Evolutionary conservation across 2,113 vertebrate species (phyloP), one percentile per base, ranked within the genome.

Genomic region (Falcunculus frontatus): DNA sequence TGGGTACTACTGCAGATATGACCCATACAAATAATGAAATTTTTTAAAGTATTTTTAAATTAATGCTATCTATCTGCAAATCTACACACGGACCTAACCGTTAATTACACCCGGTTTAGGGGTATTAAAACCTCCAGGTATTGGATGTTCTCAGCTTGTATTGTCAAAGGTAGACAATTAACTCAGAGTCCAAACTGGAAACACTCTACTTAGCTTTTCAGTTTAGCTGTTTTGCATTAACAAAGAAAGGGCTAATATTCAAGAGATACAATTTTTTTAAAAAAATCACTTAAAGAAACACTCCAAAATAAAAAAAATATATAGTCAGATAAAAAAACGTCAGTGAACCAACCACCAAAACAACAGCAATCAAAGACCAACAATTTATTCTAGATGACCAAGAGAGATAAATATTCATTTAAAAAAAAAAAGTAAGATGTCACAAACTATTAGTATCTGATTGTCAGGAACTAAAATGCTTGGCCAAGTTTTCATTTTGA

Each of bases 361-460:
- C 16, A 84, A 62, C 50, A 72, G 8, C 15, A 84, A 50, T 8
- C 11, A 16, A 65, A 87, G 37, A 22, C 10, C 11, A 70, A 16
- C 2, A 39, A 57, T 84, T 78, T 39, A 33, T n/a, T 69, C 46
- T 37, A 83, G 8, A 44, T 41, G 22, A 9, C 19, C 23, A 55
- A 25, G 2, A 59, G 1, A n/a, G n/a, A n/a, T n/a, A n/a, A n/a
- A 67, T 19, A 60, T 18, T 39, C 2, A 60, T 4, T 3, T 13
- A 30, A 15, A 47, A 27, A 25, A 16, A 37, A 53, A 55, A 55
- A 32, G 6, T 9, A 76, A 50, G 13, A 83, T 0, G 1, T 29
- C 41, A 76, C 16, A 19, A 78, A 39, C 16, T 59, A 16, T 46
- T 42, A 46, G 4, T 46, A 76, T 52, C 7, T 72, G 39, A 78